phyloP scores from a whole-genome alignment of 1,140 invertebrate species.

The Bombus cullumanus region DNA sequence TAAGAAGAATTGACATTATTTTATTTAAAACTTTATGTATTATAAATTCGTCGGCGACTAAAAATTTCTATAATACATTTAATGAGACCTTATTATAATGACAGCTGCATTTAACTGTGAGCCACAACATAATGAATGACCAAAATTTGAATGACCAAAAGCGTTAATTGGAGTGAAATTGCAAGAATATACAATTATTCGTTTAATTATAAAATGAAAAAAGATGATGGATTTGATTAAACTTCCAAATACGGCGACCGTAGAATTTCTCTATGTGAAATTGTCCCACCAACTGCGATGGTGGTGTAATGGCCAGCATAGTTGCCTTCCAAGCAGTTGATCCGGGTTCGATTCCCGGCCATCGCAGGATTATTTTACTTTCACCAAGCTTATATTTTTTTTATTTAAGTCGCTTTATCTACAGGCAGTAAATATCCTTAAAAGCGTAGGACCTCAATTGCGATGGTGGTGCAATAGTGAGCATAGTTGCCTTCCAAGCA shows the following conservation, averaged over 20 bases:
- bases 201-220: not conserved
- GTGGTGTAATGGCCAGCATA: slow-evolving; percentile 90
- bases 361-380: slow-evolving; percentile 84
- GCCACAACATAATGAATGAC: no score
- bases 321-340: slow-evolving; percentile 96
- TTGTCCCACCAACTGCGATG: slow-evolving; percentile 8
- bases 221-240: not conserved
- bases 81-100: no score
- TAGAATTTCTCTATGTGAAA: not conserved
- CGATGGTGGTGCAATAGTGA: slow-evolving; percentile 87
- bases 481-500: slow-evolving; percentile 94
- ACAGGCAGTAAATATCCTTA: no score
- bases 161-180: not conserved
- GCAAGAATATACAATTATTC: not conserved
- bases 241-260: not conserved
- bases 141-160: not conserved
- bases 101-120: no score
- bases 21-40: no score
- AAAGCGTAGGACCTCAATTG: not conserved
- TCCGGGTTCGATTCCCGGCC: slow-evolving; percentile 97
- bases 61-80: no score
- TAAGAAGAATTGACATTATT: no score
- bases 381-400: no score
- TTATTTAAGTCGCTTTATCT: no score
- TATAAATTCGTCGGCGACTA: no score